Base-by-base conservation (phyloP, 2,888 invertebrate genomes). In the Glaucopsyche alexis region DNA sequence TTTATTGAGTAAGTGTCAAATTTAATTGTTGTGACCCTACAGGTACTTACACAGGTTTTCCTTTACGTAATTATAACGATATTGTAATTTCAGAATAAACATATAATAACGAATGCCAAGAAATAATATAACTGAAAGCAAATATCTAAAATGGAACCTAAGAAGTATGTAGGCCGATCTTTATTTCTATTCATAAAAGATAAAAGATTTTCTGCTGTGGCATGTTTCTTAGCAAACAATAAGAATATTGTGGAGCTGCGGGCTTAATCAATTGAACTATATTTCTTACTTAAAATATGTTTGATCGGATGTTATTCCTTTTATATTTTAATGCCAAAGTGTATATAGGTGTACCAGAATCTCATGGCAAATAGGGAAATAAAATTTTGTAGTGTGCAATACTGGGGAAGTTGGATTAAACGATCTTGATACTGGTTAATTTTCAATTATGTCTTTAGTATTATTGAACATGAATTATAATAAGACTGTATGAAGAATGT, bases 151-250 rank as follows among this genome's bases (percentile, higher is more conserved):
- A 60, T 29, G 60, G 60, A 60, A 60, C 29, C 29, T 60, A 13
- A 60, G 60, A 60, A 60, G 19, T 60, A 60, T 60, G 60, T 60
- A 60, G 60, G 60, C 60, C 60, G 60, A 60, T 38, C 29, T 60
- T 60, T 60, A 38, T 13, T 60, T 38, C 60, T 60, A 60, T 60
- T 60, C 60, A 60, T 60, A 60, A 60, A 60, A 60, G 38, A 60
- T 60, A 38, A 60, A 60, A 60, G 14, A 60, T 60, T 60, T 8
- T 55, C 19, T 55, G 60, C 60, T 60, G 60, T 60, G 60, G 60
- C 60, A 60, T 60, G 60, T 60, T 60, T 60, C 60, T 29, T 60
- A 29, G 60, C 29, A 60, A 60, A 60, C 60, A 60, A 60, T 60
- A 29, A 60, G 60, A 29, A 60, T 14, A 38, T 29, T 60, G 60